phyloP scores from a whole-genome alignment of 2,888 invertebrate genomes.

The Aleiodes testaceus region DNA sequence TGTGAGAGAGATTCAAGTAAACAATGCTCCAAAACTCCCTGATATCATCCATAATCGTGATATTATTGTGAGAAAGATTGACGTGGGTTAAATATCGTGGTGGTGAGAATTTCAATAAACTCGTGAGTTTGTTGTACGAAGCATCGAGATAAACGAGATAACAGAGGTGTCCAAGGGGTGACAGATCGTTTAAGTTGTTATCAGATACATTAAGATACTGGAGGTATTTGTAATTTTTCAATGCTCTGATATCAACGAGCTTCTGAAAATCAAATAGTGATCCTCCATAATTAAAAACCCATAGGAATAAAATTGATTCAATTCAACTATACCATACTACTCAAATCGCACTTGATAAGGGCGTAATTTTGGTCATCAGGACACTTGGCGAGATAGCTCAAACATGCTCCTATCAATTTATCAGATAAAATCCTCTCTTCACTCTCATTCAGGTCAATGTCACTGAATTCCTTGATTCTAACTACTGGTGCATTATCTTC shows the following conservation, averaged over 20 bases:
- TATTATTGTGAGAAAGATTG: slow-evolving; percentile 77
- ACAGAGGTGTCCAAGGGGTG: slow-evolving; percentile 74
- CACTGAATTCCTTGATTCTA: slow-evolving; percentile 48
- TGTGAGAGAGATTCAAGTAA: slow-evolving; percentile 77
- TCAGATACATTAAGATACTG: slow-evolving; percentile 78
- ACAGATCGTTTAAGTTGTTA: slow-evolving; percentile 75
- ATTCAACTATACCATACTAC: slow-evolving; percentile 58
- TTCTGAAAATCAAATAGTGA: slow-evolving; percentile 60
- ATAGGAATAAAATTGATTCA: neutral
- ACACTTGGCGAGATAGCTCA: slow-evolving; percentile 75
- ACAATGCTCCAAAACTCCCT: slow-evolving; percentile 78
- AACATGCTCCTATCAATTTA: slow-evolving; percentile 75
- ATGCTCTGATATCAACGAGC: slow-evolving; percentile 74
- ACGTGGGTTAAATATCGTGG: slow-evolving; percentile 79
- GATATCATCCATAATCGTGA: slow-evolving; percentile 75
- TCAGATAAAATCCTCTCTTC: slow-evolving; percentile 74
- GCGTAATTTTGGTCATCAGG: slow-evolving; percentile 76
- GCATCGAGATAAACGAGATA: slow-evolving; percentile 77
- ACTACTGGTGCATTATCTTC: slow-evolving; percentile 55
- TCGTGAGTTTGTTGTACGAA: slow-evolving; percentile 75
- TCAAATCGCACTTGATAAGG: slow-evolving; percentile 76
- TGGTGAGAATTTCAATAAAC: slow-evolving; percentile 76
- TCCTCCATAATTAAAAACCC: neutral
- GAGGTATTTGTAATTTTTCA: slow-evolving; percentile 76
- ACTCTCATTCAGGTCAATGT: slow-evolving; percentile 45